These are phyloP conservation scores for Xiphorhynchus erythropygius DNA, from an alignment of 2,797 vertebrate species.

Conservation along the genomic window DNA sequence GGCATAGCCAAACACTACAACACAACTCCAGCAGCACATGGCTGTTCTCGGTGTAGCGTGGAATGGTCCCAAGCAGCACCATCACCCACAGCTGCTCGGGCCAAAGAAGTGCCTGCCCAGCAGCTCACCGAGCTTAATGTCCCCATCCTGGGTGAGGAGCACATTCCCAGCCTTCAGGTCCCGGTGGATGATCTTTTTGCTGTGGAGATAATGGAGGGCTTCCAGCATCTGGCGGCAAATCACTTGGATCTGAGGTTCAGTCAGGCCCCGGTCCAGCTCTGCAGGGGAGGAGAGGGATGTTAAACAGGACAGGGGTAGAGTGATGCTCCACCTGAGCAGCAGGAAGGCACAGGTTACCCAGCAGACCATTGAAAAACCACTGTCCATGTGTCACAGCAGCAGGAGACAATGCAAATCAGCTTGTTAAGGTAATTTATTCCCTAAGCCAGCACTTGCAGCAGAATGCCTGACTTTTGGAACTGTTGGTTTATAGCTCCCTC, in stretches of 20 bases:
- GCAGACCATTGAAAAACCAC: not conserved
- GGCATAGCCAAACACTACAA: rapidly evolving
- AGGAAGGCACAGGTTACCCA: not conserved
- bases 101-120: not conserved
- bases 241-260: slow-evolving; percentile 92
- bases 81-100: rapidly evolving
- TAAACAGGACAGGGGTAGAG: not conserved
- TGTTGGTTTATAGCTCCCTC: not conserved
- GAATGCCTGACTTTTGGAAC: not conserved
- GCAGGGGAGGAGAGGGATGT: not conserved
- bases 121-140: slow-evolving; percentile 90
- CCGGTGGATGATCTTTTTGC: slow-evolving; percentile 95
- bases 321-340: not conserved
- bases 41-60: rapidly evolving
- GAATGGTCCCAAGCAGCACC: not conserved
- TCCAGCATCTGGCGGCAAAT: slow-evolving; percentile 95
- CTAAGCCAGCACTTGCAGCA: not conserved
- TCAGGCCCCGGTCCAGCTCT: slow-evolving; percentile 93
- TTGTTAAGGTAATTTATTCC: not conserved
- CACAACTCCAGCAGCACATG: not conserved
- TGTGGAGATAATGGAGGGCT: slow-evolving; percentile 89
- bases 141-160: slow-evolving; percentile 91
- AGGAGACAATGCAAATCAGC: not conserved
- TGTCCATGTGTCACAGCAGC: not conserved
- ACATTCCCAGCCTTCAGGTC: slow-evolving; percentile 97